A percentile compares a stretch with the other conserved stretches of the same genome.
Conservation (phyloP, 2,113 vertebrate genomes). For the Hippocampus guttulatus region DNA sequence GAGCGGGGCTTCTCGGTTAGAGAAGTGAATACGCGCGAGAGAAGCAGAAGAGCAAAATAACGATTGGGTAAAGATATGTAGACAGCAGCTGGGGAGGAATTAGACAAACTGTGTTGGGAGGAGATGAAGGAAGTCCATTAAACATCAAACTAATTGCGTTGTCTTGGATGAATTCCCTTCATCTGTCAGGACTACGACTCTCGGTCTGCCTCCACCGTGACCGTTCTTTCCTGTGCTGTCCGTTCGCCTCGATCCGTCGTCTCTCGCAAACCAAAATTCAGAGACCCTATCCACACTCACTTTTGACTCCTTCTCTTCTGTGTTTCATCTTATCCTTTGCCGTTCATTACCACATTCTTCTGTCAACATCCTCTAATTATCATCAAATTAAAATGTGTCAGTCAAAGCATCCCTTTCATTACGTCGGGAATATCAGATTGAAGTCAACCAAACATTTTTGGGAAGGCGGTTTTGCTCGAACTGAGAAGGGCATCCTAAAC, state of each 20-base stretch:
- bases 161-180: conserved; percentile 27
- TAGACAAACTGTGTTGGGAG: conserved; percentile 25
- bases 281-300: conserved; percentile 13
- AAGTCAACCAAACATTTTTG: background rate
- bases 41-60: conserved; percentile 28
- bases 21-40: conserved; percentile 34
- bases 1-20: conserved; percentile 51
- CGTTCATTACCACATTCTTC: conserved; percentile 25
- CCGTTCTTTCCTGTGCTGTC: conserved; percentile 6
- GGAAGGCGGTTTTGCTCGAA: too few species aligned
- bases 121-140: conserved; percentile 45
- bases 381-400: conserved; percentile 1
- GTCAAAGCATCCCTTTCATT: conserved; percentile 15
- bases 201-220: conserved; percentile 26
- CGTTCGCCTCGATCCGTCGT: conserved; percentile 30
- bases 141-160: conserved; percentile 30
- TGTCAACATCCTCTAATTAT: conserved; percentile 21
- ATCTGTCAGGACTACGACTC: conserved; percentile 35
- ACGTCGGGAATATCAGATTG: background rate
- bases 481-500: too few species aligned
- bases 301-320: background rate
- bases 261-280: conserved; percentile 21
- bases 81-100: conserved; percentile 12
- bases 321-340: conserved; percentile 20
- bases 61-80: conserved; percentile 30